Evolutionary conservation across 2,888 invertebrate species (phyloP).

Genomic region (Poecilobothrus nobilitatus): DNA sequence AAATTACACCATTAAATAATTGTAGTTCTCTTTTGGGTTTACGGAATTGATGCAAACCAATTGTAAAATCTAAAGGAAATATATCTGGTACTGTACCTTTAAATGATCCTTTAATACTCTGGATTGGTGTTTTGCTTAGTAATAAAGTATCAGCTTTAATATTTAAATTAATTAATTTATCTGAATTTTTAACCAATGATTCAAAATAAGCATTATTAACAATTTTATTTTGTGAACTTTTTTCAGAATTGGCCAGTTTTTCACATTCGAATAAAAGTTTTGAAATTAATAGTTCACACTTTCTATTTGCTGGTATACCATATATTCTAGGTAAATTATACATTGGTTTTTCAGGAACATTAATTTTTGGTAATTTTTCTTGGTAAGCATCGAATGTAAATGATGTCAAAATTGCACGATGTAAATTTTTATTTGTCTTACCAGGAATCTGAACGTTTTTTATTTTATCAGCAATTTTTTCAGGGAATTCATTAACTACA

Average conservation of each 20-base stretch:
- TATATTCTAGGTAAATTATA: slow-evolving; percentile 62
- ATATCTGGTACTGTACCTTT: slow-evolving; percentile 59
- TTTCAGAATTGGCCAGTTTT: slow-evolving; percentile 49
- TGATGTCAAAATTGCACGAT: slow-evolving; percentile 54
- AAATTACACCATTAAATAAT: neutral
- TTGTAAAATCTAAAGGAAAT: slow-evolving; percentile 63
- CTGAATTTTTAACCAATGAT: slow-evolving; percentile 52
- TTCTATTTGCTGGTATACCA: slow-evolving; percentile 63
- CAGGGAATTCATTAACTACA: slow-evolving; percentile 53
- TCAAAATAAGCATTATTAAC: slow-evolving; percentile 52
- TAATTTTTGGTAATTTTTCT: slow-evolving; percentile 63
- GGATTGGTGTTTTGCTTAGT: slow-evolving; percentile 54
- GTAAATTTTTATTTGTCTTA: slow-evolving; percentile 51
- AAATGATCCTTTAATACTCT: slow-evolving; percentile 46
- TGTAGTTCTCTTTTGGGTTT: neutral
- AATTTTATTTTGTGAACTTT: slow-evolving; percentile 50
- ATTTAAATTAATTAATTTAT: slow-evolving; percentile 55
- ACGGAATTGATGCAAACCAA: slow-evolving; percentile 31
- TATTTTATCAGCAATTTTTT: slow-evolving; percentile 49
- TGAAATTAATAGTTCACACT: slow-evolving; percentile 55
- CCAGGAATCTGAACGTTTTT: slow-evolving; percentile 46
- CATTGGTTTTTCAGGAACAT: slow-evolving; percentile 61
- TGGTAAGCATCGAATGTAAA: slow-evolving; percentile 72
- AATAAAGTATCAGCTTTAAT: slow-evolving; percentile 58
- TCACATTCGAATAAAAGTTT: slow-evolving; percentile 63